Conservation (phyloP, 2,888 invertebrate genomes). For the Frankliniella fusca region DNA sequence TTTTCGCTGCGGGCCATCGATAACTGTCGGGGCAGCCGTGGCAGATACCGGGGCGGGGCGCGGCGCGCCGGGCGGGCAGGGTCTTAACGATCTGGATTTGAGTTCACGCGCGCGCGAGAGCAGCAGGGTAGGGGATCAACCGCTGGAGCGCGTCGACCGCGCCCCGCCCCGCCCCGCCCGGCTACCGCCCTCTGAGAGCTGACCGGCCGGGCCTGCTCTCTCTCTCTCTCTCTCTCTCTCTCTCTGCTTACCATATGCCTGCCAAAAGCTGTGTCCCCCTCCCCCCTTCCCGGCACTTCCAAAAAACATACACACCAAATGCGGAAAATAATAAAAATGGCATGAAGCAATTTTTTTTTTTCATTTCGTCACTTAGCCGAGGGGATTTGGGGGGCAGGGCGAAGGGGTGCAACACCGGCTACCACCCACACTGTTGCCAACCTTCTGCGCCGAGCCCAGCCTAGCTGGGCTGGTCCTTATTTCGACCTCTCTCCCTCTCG, state of each 20-base stretch:
- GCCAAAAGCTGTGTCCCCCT: background rate
- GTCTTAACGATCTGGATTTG: slow-evolving; percentile 8
- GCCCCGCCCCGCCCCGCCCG: too few species aligned
- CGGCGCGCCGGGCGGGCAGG: background rate
- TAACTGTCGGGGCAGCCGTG: background rate
- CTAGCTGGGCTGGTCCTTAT: too few species aligned
- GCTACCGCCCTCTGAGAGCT: too few species aligned
- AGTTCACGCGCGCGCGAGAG: background rate
- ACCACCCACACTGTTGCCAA: background rate
- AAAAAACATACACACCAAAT: background rate
- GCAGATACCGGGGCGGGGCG: background rate
- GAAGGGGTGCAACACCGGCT: background rate
- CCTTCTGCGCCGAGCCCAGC: background rate
- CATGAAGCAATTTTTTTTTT: too few species aligned
- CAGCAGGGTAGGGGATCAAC: background rate
- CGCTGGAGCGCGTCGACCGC: too few species aligned
- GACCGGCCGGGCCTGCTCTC: background rate
- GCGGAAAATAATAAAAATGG: too few species aligned
- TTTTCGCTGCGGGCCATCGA: slow-evolving; percentile 3
- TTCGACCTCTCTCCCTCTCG: background rate
- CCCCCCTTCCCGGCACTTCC: too few species aligned
- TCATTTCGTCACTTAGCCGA: too few species aligned
- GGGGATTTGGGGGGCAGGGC: background rate
- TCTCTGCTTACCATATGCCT: background rate
- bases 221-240: background rate